A percentile compares a stretch with the other conserved stretches of the same genome.
These are phyloP conservation scores for Timema podura DNA, from an alignment of 2,888 invertebrate genomes.

Conservation along the genomic window DNA sequence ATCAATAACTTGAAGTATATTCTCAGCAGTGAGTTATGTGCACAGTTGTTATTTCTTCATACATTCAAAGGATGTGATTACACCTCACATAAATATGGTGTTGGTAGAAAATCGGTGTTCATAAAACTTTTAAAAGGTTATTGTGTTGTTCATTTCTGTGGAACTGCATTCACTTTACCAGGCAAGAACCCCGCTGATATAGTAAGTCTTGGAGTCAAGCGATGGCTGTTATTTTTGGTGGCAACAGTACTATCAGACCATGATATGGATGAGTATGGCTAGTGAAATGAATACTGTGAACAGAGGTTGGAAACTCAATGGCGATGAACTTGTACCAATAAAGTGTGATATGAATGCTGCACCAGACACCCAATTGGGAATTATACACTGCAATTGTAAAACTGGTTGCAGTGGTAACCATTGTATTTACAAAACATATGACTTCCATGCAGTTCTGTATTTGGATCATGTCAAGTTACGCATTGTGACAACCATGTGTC, in stretches of 20 bases:
- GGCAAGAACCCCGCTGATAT: neutral
- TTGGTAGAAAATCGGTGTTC: neutral
- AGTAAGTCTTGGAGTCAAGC: neutral
- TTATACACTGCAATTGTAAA: neutral
- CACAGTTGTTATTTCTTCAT: neutral
- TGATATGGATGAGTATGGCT: constrained; percentile 1
- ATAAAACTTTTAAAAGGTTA: constrained; percentile 3
- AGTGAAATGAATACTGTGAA: neutral
- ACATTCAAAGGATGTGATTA: neutral
- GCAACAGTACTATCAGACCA: neutral
- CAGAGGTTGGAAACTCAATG: neutral
- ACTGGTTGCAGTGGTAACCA: neutral
- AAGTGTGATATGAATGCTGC: neutral
- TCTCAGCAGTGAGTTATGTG: neutral
- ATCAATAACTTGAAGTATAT: constrained; percentile 4
- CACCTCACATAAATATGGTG: neutral
- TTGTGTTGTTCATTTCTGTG: neutral
- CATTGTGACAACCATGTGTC: neutral
- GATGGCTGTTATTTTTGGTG: neutral
- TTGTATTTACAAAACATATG: neutral
- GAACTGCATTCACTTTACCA: neutral
- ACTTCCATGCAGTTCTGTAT: constrained; percentile 6
- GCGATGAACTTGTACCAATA: neutral
- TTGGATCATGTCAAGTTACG: neutral
- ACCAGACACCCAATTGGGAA: neutral